Evolutionary conservation across 2,797 vertebrate species (phyloP).

Genomic region (Caiman crocodilus): DNA sequence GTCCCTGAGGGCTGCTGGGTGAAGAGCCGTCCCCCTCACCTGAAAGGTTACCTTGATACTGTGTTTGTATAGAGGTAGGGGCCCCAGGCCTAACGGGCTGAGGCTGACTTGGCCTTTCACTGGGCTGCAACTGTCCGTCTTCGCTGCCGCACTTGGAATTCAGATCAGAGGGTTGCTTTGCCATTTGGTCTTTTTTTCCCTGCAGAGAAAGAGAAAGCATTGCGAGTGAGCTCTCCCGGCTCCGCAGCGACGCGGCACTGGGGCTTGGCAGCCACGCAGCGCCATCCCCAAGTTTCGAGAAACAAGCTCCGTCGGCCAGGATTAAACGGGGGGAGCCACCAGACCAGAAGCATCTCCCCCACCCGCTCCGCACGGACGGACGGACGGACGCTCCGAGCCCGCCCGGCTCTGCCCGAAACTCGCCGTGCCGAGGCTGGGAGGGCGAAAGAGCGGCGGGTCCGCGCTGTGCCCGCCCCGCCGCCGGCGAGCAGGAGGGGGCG

Average conservation of each 20-base stretch:
- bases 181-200: constrained; percentile 84
- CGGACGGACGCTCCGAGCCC: not conserved
- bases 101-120: constrained; percentile 66
- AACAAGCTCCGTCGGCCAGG: too few relatives aligned
- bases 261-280: too few relatives aligned
- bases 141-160: constrained; percentile 79
- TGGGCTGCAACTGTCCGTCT: constrained; percentile 80
- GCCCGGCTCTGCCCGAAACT: too few relatives aligned
- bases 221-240: not conserved
- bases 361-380: too few relatives aligned
- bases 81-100: constrained; percentile 77
- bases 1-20: constrained; percentile 78
- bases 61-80: constrained; percentile 75
- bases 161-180: constrained; percentile 83
- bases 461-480: constrained; percentile 21
- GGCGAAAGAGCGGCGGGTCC: constrained; percentile 16
- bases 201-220: constrained; percentile 59
- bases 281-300: too few relatives aligned
- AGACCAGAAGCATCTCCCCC: too few relatives aligned
- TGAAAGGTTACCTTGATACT: constrained; percentile 74
- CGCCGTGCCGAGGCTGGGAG: too few relatives aligned
- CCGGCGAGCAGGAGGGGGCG: constrained; percentile 10
- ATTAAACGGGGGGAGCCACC: too few relatives aligned
- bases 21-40: constrained; percentile 77
- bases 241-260: too few relatives aligned